These are phyloP conservation scores for Terebella lapidaria DNA, from an alignment of 2,888 invertebrate genomes.

Conservation along the genomic window DNA sequence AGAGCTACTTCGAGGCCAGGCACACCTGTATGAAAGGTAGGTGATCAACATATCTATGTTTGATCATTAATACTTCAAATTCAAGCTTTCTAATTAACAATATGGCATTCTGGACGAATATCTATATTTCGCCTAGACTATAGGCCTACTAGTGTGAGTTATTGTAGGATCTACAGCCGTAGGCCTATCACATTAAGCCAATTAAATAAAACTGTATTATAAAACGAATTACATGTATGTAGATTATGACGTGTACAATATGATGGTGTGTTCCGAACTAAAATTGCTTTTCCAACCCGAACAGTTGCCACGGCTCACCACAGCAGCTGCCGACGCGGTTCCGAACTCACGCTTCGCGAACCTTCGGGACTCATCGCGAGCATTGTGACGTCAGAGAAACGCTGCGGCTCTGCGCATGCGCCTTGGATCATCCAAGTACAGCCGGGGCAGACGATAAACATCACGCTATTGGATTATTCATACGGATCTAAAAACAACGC, in stretches of 20 bases:
- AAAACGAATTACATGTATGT: too few relatives aligned
- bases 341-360: slow-evolving; percentile 2
- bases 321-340: neutral
- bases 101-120: too few relatives aligned
- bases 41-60: neutral
- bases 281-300: neutral
- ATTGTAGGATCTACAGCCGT: too few relatives aligned
- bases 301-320: neutral
- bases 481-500: neutral
- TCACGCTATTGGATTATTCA: slow-evolving; percentile 9
- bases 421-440: slow-evolving; percentile 13
- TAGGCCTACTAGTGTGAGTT: too few relatives aligned
- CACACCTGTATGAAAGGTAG: slow-evolving; percentile 14
- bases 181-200: too few relatives aligned
- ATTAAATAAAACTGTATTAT: too few relatives aligned
- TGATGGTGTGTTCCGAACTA: too few relatives aligned
- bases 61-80: neutral
- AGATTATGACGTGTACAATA: too few relatives aligned
- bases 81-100: too few relatives aligned
- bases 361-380: slow-evolving; percentile 13
- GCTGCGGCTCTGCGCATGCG: slow-evolving; percentile 8
- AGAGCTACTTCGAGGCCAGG: slow-evolving; percentile 15
- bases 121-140: too few relatives aligned
- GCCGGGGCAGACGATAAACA: slow-evolving; percentile 11
- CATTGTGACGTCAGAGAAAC: slow-evolving; percentile 14